Conservation (phyloP, 1,140 invertebrate genomes). For the Drosophila varians region DNA sequence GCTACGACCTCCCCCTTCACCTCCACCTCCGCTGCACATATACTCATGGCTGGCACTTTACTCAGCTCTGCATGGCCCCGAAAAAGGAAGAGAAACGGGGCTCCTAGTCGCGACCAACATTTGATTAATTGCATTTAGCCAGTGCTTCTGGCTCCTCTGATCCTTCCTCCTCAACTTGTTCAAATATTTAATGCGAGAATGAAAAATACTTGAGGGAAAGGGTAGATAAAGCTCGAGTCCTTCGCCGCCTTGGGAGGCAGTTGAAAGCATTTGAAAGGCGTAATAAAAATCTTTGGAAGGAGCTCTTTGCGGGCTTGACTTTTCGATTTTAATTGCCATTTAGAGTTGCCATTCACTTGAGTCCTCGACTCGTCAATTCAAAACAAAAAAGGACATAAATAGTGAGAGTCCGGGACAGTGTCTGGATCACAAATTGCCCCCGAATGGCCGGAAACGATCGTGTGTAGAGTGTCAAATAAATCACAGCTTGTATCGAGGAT, state of each 20-base stretch:
- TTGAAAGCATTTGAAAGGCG: conserved; percentile 26
- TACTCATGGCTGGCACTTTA: conserved; percentile 48
- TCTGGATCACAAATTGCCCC: no score
- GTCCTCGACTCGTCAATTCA: neutral
- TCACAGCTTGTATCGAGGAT: no score
- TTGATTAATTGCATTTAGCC: conserved; percentile 71
- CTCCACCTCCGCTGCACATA: neutral
- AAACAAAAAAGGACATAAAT: no score
- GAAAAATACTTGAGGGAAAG: conserved; percentile 16
- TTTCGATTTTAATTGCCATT: conserved; percentile 34
- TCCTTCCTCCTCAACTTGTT: neutral
- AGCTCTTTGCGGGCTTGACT: conserved; percentile 21
- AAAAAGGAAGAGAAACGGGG: neutral
- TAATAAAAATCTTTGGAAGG: no score
- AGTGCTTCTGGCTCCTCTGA: neutral
- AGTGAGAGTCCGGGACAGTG: no score
- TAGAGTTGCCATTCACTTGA: neutral
- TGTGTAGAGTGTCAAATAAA: no score
- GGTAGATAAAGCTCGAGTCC: neutral
- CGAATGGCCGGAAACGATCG: no score
- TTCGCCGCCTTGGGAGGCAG: conserved; percentile 12
- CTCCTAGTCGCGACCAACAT: conserved; percentile 44
- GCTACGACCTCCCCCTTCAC: neutral
- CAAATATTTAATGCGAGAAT: conserved; percentile 48
- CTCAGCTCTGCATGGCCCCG: conserved; percentile 25